Percentiles rank a stretch among this genome's conserved stretches.
Evolutionary conservation across 92 coral and sea anemone species (phyloP).

Genomic region (Chrysogorgia sp.): DNA sequence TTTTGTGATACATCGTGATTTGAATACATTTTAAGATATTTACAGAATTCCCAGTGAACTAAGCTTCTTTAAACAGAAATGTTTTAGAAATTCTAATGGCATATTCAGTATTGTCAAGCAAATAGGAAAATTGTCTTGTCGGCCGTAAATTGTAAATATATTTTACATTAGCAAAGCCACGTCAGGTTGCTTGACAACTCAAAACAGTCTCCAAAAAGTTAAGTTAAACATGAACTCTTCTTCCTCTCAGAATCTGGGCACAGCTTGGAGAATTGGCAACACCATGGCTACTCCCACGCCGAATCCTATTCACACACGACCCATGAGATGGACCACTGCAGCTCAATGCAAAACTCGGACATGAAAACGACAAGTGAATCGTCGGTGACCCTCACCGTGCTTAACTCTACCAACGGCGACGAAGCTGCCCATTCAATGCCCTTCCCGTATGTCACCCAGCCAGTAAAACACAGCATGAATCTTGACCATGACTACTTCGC

Average conservation of each 20-base stretch:
- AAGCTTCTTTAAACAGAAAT: background rate
- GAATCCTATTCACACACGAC: background rate
- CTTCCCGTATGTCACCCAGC: constrained; percentile 5
- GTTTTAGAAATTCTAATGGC: too few species aligned
- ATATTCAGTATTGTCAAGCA: too few species aligned
- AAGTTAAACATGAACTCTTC: background rate
- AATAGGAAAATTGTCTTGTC: too few species aligned
- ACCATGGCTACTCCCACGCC: constrained; percentile 7
- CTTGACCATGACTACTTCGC: constrained; percentile 29
- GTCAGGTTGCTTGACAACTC: background rate
- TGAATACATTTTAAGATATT: background rate
- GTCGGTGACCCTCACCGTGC: constrained; percentile 33
- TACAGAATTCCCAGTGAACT: background rate
- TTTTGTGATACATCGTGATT: too few species aligned
- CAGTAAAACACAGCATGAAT: constrained; percentile 3
- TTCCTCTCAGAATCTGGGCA: constrained; percentile 21
- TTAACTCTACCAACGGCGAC: constrained; percentile 29
- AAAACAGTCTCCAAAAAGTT: too few species aligned
- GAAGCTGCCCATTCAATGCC: constrained; percentile 29
- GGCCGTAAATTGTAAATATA: background rate
- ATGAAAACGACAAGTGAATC: constrained; percentile 25
- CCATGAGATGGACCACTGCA: background rate
- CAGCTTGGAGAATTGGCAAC: constrained; percentile 35
- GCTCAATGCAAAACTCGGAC: constrained; percentile 14
- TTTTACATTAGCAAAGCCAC: background rate